Conservation (phyloP, 2,113 vertebrate genomes). For the Crotalus horridus region DNA sequence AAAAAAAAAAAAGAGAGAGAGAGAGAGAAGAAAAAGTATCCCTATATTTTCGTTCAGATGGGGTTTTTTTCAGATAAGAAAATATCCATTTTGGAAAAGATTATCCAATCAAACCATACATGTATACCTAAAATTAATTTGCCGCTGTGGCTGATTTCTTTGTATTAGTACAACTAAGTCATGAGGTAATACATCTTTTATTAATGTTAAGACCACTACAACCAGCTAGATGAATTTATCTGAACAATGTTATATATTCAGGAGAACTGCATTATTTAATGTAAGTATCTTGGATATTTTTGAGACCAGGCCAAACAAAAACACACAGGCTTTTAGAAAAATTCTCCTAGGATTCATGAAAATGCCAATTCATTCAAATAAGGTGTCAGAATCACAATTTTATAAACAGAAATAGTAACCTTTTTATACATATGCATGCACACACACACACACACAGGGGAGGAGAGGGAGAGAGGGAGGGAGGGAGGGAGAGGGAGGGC, state of each 20-base stretch:
- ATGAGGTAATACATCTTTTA: constrained; percentile 41
- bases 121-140: constrained; percentile 1
- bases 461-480: no score
- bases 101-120: not conserved
- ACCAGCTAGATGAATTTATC: constrained; percentile 39
- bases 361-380: not conserved
- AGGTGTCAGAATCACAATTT: not conserved
- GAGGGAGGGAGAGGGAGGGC: fast-evolving
- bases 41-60: not conserved
- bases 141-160: constrained; percentile 27
- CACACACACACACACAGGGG: not conserved
- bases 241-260: constrained; percentile 21
- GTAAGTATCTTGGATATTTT: constrained; percentile 30
- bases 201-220: constrained; percentile 44
- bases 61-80: constrained; percentile 23
- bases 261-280: not conserved
- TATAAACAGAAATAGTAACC: not conserved
- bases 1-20: not conserved
- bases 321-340: constrained; percentile 21
- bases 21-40: not conserved
- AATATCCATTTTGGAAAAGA: constrained; percentile 40
- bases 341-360: constrained; percentile 13
- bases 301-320: constrained; percentile 30
- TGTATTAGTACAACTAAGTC: not conserved
- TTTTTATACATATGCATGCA: not conserved